These are phyloP conservation scores for Dinoponera quadriceps DNA, from an alignment of 1,140 invertebrate species.

Conservation along the genomic window DNA sequence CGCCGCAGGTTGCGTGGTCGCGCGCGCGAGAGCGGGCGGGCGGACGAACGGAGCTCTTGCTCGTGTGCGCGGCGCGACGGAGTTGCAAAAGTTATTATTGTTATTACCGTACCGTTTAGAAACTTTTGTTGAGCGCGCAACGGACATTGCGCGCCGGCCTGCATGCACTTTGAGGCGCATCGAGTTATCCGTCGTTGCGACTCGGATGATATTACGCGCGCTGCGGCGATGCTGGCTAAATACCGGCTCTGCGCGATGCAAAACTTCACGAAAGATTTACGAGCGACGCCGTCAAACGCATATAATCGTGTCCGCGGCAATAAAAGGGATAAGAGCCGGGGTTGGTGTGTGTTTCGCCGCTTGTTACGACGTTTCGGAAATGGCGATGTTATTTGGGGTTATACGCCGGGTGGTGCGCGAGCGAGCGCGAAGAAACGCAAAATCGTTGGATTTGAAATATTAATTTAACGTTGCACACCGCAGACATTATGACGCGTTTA, in stretches of 20 bases:
- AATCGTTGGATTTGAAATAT: constrained; percentile 1
- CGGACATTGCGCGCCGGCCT: constrained; percentile 74
- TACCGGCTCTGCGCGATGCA: constrained; percentile 18
- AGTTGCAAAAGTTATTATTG: constrained; percentile 86
- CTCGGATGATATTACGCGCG: constrained; percentile 49
- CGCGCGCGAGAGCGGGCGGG: background rate
- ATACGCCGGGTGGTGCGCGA: background rate
- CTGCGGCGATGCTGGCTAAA: constrained; percentile 42
- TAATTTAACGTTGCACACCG: background rate
- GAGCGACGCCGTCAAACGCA: constrained; percentile 33
- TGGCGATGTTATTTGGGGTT: background rate
- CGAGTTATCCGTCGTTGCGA: constrained; percentile 61
- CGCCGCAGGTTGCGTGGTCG: constrained; percentile 72
- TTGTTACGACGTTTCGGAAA: background rate
- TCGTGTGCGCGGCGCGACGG: constrained; percentile 72
- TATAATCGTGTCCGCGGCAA: constrained; percentile 19
- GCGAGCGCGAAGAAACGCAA: background rate
- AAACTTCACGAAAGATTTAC: constrained; percentile 57
- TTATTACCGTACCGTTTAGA: constrained; percentile 85
- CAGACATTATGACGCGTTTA: constrained; percentile 31
- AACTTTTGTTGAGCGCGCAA: constrained; percentile 84
- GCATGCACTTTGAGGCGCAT: constrained; percentile 57
- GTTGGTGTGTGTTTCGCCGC: background rate
- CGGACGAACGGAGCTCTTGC: background rate
- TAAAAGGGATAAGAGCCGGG: constrained; percentile 3